phyloP scores from a whole-genome alignment of 2,888 invertebrate genomes.

The Tinea trinotella region DNA sequence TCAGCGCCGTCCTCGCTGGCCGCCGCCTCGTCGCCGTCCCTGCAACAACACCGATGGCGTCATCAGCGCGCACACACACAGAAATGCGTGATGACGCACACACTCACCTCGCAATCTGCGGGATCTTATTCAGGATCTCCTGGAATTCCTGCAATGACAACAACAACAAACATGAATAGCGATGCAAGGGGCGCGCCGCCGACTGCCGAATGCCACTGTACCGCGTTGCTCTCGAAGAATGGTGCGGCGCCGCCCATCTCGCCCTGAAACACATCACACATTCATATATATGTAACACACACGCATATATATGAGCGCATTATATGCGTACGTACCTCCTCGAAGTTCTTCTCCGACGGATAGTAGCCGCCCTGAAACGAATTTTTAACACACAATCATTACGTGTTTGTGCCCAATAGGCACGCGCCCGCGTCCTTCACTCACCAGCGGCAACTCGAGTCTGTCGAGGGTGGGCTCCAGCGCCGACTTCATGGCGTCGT shows the following conservation, averaged over 20 bases:
- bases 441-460: background rate
- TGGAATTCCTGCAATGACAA: background rate
- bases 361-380: constrained; percentile 5
- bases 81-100: background rate
- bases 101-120: background rate
- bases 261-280: background rate
- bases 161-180: background rate
- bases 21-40: constrained; percentile 21
- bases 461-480: background rate
- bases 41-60: background rate
- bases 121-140: background rate
- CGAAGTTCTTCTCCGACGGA: background rate
- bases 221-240: constrained; percentile 23
- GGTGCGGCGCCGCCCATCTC: constrained; percentile 23
- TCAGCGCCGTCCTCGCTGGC: constrained; percentile 23
- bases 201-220: background rate
- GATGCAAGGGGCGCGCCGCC: background rate
- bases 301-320: no score
- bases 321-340: background rate
- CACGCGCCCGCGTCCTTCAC: no score
- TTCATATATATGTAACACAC: no score
- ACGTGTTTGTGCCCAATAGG: no score
- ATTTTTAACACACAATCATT: no score
- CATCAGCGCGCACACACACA: no score
- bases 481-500: background rate